Evolutionary conservation across 1,140 invertebrate species (phyloP), one percentile per base, ranked within the genome.

Genomic region (Drosophila equinoxialis): DNA sequence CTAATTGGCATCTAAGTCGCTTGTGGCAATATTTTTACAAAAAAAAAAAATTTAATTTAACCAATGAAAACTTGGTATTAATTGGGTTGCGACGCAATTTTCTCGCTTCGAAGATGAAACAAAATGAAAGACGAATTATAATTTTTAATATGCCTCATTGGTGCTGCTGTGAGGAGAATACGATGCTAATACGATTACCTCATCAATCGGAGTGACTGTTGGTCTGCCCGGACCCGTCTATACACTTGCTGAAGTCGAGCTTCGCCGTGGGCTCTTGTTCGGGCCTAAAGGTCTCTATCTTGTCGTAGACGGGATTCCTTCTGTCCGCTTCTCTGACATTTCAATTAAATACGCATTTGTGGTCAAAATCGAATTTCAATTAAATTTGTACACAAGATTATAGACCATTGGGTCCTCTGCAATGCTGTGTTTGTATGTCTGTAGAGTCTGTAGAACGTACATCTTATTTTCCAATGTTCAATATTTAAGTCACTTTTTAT

Each of bases 331-430:
- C 39, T 54, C 30, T 42, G 65, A 83, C 55, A 71, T 86, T 77
- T 89, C 68, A 84, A 89, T 87, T 87, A 89, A 87, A 89, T 84
- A 68, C 69, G 64, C 84, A 80, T 87, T 87, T 80, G 77, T 57
- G 81, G 70, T 61, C 42, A 35, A 77, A 68, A 65, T 77, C 59
- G 66, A 80, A 74, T 77, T 89, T 77, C 73, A 89, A 89, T 89
- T 87, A 77, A 84, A 89, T 67, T 89, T 33, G 20, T 69, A 70
- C 42, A 80, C 54, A 39, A 67, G 70, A 77, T 89, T 83, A 77
- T 69, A 77, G 57, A 69, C 70, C 60, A 85, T 76, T 77, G 62
- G 35, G 54, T 54, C 70, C 68, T 63, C 68, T n/a, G 20, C 60
- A 48, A 30, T 37, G 23, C 20, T 23, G 23, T 26, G 23, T 26